phyloP scores from a whole-genome alignment of 2,113 vertebrate species.

The Camelus dromedarius region DNA sequence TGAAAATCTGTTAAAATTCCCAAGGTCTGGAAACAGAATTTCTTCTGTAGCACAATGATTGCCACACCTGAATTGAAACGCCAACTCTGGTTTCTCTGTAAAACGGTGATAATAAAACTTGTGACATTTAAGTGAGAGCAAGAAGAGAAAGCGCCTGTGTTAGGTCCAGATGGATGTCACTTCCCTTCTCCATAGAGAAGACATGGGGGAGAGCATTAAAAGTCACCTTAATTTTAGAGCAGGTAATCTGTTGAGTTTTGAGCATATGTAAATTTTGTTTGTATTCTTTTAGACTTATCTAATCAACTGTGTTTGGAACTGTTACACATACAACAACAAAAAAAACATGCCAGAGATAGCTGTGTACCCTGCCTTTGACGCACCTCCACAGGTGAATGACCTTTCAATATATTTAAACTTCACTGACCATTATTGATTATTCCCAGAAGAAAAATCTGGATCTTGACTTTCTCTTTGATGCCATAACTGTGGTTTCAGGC shows the following conservation, averaged over 20 bases:
- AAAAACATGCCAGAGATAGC: slow-evolving; percentile 95
- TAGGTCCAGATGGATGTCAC: background rate
- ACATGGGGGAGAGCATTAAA: too few species aligned
- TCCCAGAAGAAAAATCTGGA: background rate
- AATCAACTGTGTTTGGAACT: slow-evolving; percentile 99
- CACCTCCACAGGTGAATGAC: slow-evolving; percentile 93
- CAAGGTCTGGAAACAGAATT: background rate
- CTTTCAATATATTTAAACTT: background rate
- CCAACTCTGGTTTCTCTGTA: background rate
- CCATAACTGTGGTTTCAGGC: background rate
- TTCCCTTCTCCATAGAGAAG: background rate
- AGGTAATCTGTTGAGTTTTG: background rate
- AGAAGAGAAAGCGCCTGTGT: background rate
- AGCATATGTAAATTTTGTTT: background rate
- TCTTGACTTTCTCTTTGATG: background rate
- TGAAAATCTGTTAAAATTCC: background rate
- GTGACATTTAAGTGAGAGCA: background rate
- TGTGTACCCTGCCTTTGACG: slow-evolving; percentile 96
- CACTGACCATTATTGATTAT: background rate
- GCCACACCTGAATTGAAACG: background rate
- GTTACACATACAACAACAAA: slow-evolving; percentile 99
- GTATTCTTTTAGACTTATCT: slow-evolving; percentile 93
- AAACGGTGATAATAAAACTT: background rate
- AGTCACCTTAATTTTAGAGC: background rate
- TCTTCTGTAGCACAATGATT: background rate